These are phyloP conservation scores for Merluccius polli DNA, from an alignment of 2,797 vertebrate genomes.

Conservation along the genomic window DNA sequence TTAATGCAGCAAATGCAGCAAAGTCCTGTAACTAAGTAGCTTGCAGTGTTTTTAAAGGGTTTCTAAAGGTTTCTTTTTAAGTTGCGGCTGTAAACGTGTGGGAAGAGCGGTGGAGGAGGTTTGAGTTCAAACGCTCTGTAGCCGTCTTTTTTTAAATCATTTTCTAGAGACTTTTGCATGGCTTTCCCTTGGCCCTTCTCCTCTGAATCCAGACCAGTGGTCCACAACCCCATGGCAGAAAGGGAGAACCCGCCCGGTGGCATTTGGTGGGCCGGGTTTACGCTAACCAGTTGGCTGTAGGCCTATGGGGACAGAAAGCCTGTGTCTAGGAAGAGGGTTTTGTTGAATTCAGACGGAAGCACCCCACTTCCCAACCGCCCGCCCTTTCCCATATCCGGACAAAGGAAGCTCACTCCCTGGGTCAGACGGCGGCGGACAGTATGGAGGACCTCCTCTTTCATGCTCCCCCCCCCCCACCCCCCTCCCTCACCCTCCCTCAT, in stretches of 20 bases:
- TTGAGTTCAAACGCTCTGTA: neutral
- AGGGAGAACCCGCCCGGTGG: neutral
- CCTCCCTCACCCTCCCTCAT: constrained; percentile 28
- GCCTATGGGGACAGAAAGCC: constrained; percentile 42
- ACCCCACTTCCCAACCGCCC: constrained; percentile 44
- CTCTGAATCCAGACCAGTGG: neutral
- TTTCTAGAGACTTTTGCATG: neutral
- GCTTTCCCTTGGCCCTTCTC: neutral
- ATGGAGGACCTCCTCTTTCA: constrained; percentile 42
- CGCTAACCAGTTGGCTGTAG: constrained; percentile 46
- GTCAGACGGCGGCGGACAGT: constrained; percentile 59
- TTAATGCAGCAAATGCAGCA: constrained; percentile 28
- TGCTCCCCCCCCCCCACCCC: constrained; percentile 25
- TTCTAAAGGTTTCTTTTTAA: constrained; percentile 10
- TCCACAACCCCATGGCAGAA: neutral
- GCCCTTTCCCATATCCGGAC: constrained; percentile 55
- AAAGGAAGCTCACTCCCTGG: constrained; percentile 60
- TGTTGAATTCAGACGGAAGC: constrained; percentile 59
- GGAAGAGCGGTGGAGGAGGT: neutral
- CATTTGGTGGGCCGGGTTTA: neutral
- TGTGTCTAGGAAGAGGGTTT: constrained; percentile 41
- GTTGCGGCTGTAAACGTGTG: constrained; percentile 24
- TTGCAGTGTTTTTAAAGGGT: constrained; percentile 19
- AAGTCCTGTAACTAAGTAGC: constrained; percentile 33
- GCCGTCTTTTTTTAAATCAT: neutral